Base-by-base conservation (phyloP, 2,797 vertebrate genomes). In the Pachyuromys duprasi region DNA sequence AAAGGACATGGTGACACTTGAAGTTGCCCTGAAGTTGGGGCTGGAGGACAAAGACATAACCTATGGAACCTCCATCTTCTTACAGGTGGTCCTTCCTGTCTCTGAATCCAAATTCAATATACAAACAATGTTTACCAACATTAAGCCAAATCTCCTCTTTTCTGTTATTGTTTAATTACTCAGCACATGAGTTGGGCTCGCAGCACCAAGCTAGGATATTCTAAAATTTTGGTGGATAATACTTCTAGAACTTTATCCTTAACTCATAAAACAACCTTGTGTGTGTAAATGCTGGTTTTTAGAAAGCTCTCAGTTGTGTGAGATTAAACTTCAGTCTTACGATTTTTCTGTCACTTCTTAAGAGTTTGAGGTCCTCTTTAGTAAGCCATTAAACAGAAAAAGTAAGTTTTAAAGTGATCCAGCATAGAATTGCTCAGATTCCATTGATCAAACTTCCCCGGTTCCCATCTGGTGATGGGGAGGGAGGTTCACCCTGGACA, bases 1-100 rank as follows among this genome's bases (percentile, higher is more conserved):
- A 93, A 84, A 65, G 69, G 91, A 96, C 78, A 96, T 33, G 91
- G 13, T 8, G 67, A 88, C 14, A 86, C 45, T 88, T 80, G 49
- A 36, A 78, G 36, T 33, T 93, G 62, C 49, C 45, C 75, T 79
- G 26, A 72, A 24, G n/a, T 18, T 57, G 84, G 36, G 2, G 39
- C 45, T 33, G 31, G 17, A 82, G 60, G 81, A 42, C 24, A 82
- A 84, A 42, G 57, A 22, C 18, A 84, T 81, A 42, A 36, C n/a
- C 0, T 4, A 31, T 39, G 72, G 15, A 20, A 20, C 12, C 72
- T 39, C 22, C 75, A 70, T n/a, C 70, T 89, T 39, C 87, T 53
- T 69, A 74, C 36, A 72, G 70, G 74, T 36, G 13, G 70, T 75
- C 42, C 12, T 82, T 49, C 20, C 55, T 90, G 60, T 93, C 26